Evolutionary conservation across 64 coral and sea anemone species (phyloP).

Genomic region (Stichodactyla mertensii): DNA sequence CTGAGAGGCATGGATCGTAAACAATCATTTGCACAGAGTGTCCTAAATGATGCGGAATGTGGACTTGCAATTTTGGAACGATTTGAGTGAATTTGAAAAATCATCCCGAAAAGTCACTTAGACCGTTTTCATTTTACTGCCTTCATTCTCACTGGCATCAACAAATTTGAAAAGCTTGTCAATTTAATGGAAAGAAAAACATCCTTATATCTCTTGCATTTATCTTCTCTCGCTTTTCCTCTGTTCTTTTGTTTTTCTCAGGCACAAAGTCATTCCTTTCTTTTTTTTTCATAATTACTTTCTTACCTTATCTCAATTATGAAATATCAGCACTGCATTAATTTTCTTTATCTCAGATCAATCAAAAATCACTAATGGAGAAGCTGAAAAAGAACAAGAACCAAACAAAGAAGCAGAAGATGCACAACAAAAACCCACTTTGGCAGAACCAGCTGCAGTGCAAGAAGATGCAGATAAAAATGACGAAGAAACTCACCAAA

Average conservation of each 20-base stretch:
- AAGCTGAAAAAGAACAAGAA: constrained; percentile 14
- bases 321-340: not conserved
- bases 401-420: not conserved
- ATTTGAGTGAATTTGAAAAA: too few relatives aligned
- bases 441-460: not conserved
- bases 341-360: not conserved
- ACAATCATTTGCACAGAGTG: too few relatives aligned
- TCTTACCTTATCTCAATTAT: not conserved
- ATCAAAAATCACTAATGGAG: not conserved
- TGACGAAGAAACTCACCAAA: not conserved
- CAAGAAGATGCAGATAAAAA: not conserved
- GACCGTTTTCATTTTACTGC: too few relatives aligned
- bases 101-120: too few relatives aligned
- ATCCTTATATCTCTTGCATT: not conserved
- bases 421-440: not conserved
- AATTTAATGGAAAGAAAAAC: too few relatives aligned
- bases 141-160: not conserved
- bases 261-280: not conserved
- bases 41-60: too few relatives aligned
- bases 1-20: too few relatives aligned
- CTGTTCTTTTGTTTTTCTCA: not conserved
- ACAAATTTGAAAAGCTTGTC: too few relatives aligned
- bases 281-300: not conserved
- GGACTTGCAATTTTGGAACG: too few relatives aligned
- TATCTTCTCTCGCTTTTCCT: not conserved